phyloP scores from a whole-genome alignment of 2,797 vertebrate genomes.

The Pogonophryne albipinna region DNA sequence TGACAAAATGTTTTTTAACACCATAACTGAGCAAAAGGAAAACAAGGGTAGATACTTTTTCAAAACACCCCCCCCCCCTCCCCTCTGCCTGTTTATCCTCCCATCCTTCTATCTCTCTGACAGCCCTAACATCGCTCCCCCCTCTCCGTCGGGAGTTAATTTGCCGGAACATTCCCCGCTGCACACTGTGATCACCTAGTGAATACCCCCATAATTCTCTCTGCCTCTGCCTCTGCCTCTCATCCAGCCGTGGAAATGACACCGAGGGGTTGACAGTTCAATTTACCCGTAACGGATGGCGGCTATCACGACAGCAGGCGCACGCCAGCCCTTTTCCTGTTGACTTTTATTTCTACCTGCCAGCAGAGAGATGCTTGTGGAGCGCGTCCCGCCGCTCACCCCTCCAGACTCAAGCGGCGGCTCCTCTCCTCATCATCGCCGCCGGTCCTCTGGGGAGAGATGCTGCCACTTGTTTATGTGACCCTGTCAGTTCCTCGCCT shows the following conservation, averaged over 20 bases:
- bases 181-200: constrained; percentile 87
- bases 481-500: constrained; percentile 83
- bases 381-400: constrained; percentile 66
- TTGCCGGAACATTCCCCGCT: constrained; percentile 84
- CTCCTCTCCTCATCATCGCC: constrained; percentile 73
- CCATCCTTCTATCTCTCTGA: constrained; percentile 83
- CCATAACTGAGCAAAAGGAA: constrained; percentile 25
- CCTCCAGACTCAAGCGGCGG: constrained; percentile 41
- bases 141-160: constrained; percentile 82
- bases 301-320: constrained; percentile 84
- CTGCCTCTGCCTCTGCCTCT: constrained; percentile 74
- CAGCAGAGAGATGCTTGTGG: constrained; percentile 66
- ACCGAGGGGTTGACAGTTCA: constrained; percentile 95
- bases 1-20: constrained; percentile 43
- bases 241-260: constrained; percentile 90
- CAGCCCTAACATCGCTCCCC: constrained; percentile 71
- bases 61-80: constrained; percentile 14
- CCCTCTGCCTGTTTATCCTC: constrained; percentile 74
- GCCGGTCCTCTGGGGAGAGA: constrained; percentile 88
- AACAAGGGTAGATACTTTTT: constrained; percentile 29
- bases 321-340: constrained; percentile 68
- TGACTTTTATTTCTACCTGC: constrained; percentile 88
- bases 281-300: constrained; percentile 97
- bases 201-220: constrained; percentile 86
- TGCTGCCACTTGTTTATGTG: constrained; percentile 89